Evolutionary conservation across 2,113 vertebrate species (phyloP), one percentile per base, ranked within the genome.

Genomic region (Cololabis saira): DNA sequence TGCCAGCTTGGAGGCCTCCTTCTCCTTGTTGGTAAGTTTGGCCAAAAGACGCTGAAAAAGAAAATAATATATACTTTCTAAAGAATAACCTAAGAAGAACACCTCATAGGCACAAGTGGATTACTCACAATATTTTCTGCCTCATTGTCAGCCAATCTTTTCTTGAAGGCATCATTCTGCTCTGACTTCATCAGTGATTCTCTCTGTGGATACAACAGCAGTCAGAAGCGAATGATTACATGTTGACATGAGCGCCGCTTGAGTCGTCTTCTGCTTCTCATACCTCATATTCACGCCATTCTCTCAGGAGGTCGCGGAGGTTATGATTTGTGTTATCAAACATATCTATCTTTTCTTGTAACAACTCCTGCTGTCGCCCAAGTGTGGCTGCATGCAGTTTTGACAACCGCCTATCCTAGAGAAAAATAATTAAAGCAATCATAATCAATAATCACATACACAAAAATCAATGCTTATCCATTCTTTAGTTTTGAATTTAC

Each of bases 261-360:
- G 2, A 5, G 3, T 22, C 13, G 24, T 22, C 9, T 12, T 43
- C 14, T 22, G 5, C 13, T 12, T 57, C 5, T 12, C 27, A 21
- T 87, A 96, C 96, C 96, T 96, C 95, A 7, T 90, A 77, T 19
- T 67, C 71, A 0, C 93, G 94, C 74, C 96, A 93, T 44, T 95
- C 94, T 60, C 91, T 91, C 50, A 98, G 92, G 17, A 96, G 92
- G 8, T 94, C 92, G 56, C 94, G 89, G 0, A 98, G 94, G 0
- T 92, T 89, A 51, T 90, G 91, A 72, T 97, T 97, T 7, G 95
- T 96, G 79, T 89, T 90, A 72, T 96, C 94, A 45, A 96, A 98
- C 10, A 95, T 94, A 60, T 90, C 90, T 19, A 98, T 68, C 71
- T 97, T 98, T 87, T 98, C 95, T 1, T 96, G 67, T 67, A 98